Evolutionary conservation across 2,888 invertebrate genomes (phyloP), one percentile per base, ranked within the genome.

Genomic region (Synanthedon formicaeformis): DNA sequence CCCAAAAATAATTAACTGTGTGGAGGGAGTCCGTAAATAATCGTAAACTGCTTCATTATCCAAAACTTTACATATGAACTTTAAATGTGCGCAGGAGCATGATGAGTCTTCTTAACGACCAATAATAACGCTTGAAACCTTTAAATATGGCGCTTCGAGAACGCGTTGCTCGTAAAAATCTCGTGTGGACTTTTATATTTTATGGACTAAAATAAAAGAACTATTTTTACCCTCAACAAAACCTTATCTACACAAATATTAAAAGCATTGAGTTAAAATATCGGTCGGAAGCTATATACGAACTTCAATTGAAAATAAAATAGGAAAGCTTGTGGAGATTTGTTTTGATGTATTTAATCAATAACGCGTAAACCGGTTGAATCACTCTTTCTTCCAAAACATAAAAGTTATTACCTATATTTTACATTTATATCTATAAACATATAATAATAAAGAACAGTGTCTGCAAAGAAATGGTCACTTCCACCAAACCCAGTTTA

Each of bases 131-230:
- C 58, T 58, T 59, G 62, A 63, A 62, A 64, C 56, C 62, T 56
- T 63, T 61, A 66, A 70, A 74, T 62, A 67, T 66, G 68, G 66
- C 67, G 67, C 66, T 65, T 64, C n/a, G n/a, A n/a, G 13, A 45
- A n/a, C n/a, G 45, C 14, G 14, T 45, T 45, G 45, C 45, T 14
- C 45, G 14, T 45, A 45, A 45, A 45, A 45, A 34, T 34, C 34
- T 34, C 34, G 34, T 34, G 34, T 34, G 34, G 34, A 34, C 34
- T 34, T 34, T 10, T 34, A 49, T 12, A 49, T 49, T 11, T 16
- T 13, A 49, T n/a, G 12, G n/a, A 13, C 49, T 50, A 50, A 50
- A 34, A 51, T 51, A 16, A 51, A 51, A 40, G 40, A 51, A 40
- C 14, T 40, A 40, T 51, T 51, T 40, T 40, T 12, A 40, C 13